Conservation (phyloP, 2,888 invertebrate genomes). For the Cactoblastis cactorum region DNA sequence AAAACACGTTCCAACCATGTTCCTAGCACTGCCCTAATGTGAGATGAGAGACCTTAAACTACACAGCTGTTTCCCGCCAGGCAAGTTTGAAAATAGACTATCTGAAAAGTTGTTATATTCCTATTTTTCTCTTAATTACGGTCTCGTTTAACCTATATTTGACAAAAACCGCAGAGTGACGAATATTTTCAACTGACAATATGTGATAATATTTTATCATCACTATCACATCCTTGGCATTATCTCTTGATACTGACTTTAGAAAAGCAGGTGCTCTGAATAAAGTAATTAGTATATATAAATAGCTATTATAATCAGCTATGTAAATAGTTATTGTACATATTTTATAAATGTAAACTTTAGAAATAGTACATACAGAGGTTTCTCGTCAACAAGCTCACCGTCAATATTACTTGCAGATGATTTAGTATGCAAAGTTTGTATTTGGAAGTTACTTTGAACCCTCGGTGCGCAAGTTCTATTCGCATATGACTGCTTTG, state of each 20-base stretch:
- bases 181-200: background rate
- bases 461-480: too few relatives aligned
- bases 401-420: too few relatives aligned
- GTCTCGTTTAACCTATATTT: background rate
- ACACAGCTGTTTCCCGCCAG: too few relatives aligned
- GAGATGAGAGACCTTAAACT: too few relatives aligned
- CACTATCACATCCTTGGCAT: slow-evolving; percentile 9
- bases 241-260: background rate
- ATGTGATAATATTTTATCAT: background rate
- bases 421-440: too few relatives aligned
- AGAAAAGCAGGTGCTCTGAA: slow-evolving; percentile 1
- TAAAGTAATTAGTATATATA: background rate
- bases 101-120: background rate
- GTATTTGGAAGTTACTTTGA: too few relatives aligned
- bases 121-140: background rate
- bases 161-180: background rate
- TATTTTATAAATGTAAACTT: too few relatives aligned
- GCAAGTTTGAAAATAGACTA: background rate
- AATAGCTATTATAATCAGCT: background rate
- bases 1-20: too few relatives aligned
- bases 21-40: too few relatives aligned
- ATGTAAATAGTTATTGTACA: background rate
- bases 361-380: background rate
- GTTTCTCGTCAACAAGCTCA: too few relatives aligned
- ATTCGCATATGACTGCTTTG: too few relatives aligned